Percentiles rank a stretch among this genome's conserved stretches.
Evolutionary conservation across 2,797 vertebrate genomes (phyloP).

Genomic region (Apogon talboti): DNA sequence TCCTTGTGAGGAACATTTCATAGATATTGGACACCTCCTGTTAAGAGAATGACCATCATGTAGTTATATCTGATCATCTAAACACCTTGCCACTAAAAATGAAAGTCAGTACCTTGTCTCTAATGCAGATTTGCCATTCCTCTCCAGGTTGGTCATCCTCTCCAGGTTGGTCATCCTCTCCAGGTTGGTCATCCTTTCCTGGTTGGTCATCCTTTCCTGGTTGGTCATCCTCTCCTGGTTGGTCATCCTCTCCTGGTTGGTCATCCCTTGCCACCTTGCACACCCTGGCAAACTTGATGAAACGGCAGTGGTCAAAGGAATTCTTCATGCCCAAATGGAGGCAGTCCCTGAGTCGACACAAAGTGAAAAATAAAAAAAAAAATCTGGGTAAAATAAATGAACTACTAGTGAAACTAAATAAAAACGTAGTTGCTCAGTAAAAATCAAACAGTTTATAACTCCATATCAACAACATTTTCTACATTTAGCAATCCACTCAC

Average conservation of each 20-base stretch:
- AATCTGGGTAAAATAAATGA: too few species aligned
- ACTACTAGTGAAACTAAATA: too few species aligned
- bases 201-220: too few species aligned
- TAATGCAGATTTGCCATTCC: conserved; percentile 86
- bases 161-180: too few species aligned
- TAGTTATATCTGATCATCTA: not conserved
- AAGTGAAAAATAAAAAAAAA: not conserved
- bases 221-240: too few species aligned
- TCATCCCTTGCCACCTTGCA: conserved; percentile 86
- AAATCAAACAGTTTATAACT: not conserved
- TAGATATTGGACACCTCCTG: conserved; percentile 94
- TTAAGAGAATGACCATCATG: conserved; percentile 19
- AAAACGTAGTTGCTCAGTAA: not conserved
- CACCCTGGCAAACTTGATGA: conserved; percentile 87
- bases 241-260: too few species aligned
- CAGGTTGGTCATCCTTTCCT: too few species aligned
- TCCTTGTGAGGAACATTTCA: conserved; percentile 95
- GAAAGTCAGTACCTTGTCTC: conserved; percentile 86
- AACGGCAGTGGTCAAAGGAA: conserved; percentile 89
- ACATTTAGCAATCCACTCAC: conserved; percentile 69
- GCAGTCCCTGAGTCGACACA: conserved; percentile 83
- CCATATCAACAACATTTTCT: not conserved
- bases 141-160: too few species aligned
- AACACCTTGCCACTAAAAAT: not conserved
- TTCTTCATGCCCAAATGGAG: conserved; percentile 92